phyloP scores from a whole-genome alignment of 2,113 vertebrate species.

The Myotis lucifugus region DNA sequence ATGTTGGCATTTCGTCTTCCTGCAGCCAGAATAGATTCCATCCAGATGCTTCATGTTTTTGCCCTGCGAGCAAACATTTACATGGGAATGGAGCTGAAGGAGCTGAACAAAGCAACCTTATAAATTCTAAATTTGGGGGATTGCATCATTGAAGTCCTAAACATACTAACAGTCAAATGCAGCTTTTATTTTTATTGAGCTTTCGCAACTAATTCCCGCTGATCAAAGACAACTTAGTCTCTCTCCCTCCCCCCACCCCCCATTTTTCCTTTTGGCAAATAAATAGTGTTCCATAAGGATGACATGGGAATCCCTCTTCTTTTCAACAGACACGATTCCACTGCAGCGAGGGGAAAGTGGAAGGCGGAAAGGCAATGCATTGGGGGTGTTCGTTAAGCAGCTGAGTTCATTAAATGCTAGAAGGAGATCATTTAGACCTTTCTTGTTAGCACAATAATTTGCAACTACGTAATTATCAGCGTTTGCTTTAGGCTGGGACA shows the following conservation, averaged over 20 bases:
- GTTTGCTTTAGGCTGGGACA: conserved; percentile 68
- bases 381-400: conserved; percentile 65
- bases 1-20: conserved; percentile 61
- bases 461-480: conserved; percentile 71
- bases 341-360: not conserved
- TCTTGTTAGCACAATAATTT: conserved; percentile 65
- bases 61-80: conserved; percentile 64
- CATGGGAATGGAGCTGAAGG: conserved; percentile 68
- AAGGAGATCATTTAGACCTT: conserved; percentile 65
- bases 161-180: conserved; percentile 53
- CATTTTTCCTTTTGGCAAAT: conserved; percentile 71
- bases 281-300: conserved; percentile 56
- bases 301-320: conserved; percentile 58
- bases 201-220: conserved; percentile 71
- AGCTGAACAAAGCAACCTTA: conserved; percentile 68
- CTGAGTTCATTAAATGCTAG: conserved; percentile 65
- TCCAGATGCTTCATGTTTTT: conserved; percentile 74
- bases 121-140: conserved; percentile 75
- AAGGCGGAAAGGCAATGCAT: conserved; percentile 38
- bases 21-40: conserved; percentile 73
- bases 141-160: conserved; percentile 49
- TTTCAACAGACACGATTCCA: conserved; percentile 38
- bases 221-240: conserved; percentile 72
- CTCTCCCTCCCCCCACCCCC: not conserved
- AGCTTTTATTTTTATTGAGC: conserved; percentile 72